These are phyloP conservation scores for Lottia gigantea DNA, from an alignment of 2,888 invertebrate species.

Conservation along the genomic window DNA sequence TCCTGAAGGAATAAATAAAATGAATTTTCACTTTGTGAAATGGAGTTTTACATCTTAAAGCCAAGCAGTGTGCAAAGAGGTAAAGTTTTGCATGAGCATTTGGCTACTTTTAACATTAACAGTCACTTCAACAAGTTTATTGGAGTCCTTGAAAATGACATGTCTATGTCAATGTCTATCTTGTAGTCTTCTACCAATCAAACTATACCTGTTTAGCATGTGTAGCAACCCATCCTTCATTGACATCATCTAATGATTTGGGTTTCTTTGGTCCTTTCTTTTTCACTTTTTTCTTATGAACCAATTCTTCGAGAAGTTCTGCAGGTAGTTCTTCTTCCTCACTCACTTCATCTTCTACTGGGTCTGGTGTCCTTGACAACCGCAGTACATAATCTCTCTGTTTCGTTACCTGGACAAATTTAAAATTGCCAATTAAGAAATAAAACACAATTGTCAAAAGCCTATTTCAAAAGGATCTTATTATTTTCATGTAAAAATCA, in stretches of 20 bases:
- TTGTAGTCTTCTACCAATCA: not conserved
- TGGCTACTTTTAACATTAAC: too few relatives aligned
- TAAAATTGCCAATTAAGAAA: not conserved
- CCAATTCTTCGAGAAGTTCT: conserved; percentile 24
- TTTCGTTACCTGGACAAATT: conserved; percentile 37
- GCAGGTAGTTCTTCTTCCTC: conserved; percentile 50
- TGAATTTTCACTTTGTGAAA: too few relatives aligned
- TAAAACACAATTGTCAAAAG: not conserved
- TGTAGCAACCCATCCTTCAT: conserved; percentile 80
- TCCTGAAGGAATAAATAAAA: too few relatives aligned
- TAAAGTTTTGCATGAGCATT: too few relatives aligned
- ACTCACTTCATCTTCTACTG: conserved; percentile 61
- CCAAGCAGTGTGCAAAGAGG: too few relatives aligned
- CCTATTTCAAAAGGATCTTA: not conserved
- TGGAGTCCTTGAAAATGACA: too few relatives aligned
- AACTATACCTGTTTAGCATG: conserved; percentile 80
- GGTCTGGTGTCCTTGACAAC: conserved; percentile 80
- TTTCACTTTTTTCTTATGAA: conserved; percentile 56
- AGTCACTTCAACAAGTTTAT: too few relatives aligned
- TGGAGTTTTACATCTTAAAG: too few relatives aligned
- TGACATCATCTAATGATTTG: conserved; percentile 73
- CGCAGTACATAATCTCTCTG: conserved; percentile 83
- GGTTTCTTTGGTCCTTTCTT: conserved; percentile 69
- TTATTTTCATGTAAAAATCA: not conserved
- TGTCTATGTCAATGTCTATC: too few relatives aligned